Percentiles rank a stretch among this genome's conserved stretches.
Evolutionary conservation across 2,888 invertebrate species (phyloP).

Genomic region (Griposia aprilina): DNA sequence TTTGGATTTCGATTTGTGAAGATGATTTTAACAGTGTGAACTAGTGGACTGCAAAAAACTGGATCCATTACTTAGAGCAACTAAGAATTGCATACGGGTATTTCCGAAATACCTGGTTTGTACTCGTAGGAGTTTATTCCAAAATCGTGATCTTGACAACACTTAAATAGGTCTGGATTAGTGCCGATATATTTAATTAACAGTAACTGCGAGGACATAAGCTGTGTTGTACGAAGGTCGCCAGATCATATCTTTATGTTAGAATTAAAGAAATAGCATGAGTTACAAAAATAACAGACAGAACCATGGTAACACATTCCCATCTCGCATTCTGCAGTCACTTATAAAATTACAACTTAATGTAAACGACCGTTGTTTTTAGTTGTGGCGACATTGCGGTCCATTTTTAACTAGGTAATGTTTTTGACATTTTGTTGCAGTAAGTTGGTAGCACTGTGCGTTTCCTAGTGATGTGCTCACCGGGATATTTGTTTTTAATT

Average conservation of each 20-base stretch:
- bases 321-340: slow-evolving; percentile 44
- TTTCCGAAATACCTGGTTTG: neutral
- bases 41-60: neutral
- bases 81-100: no score
- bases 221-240: neutral
- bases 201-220: neutral
- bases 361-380: slow-evolving; percentile 77
- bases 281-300: neutral
- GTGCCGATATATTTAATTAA: neutral
- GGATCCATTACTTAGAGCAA: neutral
- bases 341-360: slow-evolving; percentile 82
- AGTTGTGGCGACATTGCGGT: slow-evolving; percentile 66
- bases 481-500: slow-evolving; percentile 59
- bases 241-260: neutral
- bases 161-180: neutral
- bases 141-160: neutral
- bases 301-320: slow-evolving; percentile 32
- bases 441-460: slow-evolving; percentile 50
- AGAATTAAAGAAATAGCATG: neutral
- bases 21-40: neutral
- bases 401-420: slow-evolving; percentile 68
- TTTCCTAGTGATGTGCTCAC: slow-evolving; percentile 51
- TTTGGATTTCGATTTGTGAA: no score
- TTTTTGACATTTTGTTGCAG: slow-evolving; percentile 68
- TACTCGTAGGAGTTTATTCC: neutral